These are phyloP conservation scores for Drosophila mercatorum DNA, from an alignment of 2,888 invertebrate species.

Conservation along the genomic window DNA sequence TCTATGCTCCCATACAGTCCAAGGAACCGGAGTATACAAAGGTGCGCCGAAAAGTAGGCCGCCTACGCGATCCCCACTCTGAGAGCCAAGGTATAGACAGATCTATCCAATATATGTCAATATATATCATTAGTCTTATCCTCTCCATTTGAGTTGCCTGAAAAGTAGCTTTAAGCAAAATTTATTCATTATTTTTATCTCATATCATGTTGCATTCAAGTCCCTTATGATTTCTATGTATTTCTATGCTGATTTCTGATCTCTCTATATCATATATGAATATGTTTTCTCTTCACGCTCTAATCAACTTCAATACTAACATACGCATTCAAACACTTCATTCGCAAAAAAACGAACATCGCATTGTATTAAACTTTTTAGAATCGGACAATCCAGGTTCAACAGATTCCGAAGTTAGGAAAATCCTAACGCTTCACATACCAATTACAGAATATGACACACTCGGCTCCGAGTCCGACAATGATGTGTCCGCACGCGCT, in stretches of 20 bases:
- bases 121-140: conserved; percentile 7
- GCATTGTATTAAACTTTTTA: conserved; percentile 86
- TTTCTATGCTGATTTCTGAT: conserved; percentile 3
- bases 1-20: conserved; percentile 56
- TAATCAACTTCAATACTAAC: conserved; percentile 53
- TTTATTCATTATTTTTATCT: conserved; percentile 58
- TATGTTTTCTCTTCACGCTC: conserved; percentile 47
- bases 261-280: conserved; percentile 31
- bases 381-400: conserved; percentile 97
- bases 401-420: conserved; percentile 97
- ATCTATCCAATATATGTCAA: neutral
- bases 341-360: conserved; percentile 76
- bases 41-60: conserved; percentile 92
- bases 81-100: conserved; percentile 92
- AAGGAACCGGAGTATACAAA: conserved; percentile 94
- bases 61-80: conserved; percentile 91
- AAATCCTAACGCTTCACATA: conserved; percentile 96
- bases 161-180: conserved; percentile 71
- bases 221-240: neutral
- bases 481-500: conserved; percentile 90
- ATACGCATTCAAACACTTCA: conserved; percentile 72
- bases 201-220: conserved; percentile 27
- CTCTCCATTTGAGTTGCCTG: conserved; percentile 17
- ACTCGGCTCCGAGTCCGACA: conserved; percentile 91
- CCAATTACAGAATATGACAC: conserved; percentile 97